Percentiles rank a stretch among this genome's conserved stretches.
phyloP scores from a whole-genome alignment of 2,888 invertebrate species.

The Pachycephus smyrnensis region DNA sequence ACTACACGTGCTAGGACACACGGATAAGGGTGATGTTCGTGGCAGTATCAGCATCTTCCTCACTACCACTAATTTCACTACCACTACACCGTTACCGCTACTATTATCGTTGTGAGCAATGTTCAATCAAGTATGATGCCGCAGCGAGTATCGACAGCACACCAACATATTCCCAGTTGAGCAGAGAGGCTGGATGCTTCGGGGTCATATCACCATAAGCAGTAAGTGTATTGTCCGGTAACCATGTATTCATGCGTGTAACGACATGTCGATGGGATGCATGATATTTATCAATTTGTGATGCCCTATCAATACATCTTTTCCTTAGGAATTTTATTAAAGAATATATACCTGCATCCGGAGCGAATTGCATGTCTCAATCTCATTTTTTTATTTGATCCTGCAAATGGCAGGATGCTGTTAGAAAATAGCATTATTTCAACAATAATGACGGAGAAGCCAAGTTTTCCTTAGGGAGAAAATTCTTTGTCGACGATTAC shows the following conservation, averaged over 20 bases:
- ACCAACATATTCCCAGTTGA: neutral
- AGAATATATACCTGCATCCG: neutral
- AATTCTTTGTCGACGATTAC: neutral
- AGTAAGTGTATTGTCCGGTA: neutral
- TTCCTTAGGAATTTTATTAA: neutral
- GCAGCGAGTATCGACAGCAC: neutral
- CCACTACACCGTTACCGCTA: neutral
- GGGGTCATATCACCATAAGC: neutral
- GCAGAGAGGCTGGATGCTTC: neutral
- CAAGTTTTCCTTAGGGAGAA: neutral
- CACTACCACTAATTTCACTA: neutral
- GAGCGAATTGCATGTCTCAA: neutral
- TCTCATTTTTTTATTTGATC: neutral
- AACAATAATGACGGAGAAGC: neutral
- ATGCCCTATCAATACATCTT: neutral
- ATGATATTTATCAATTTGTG: neutral
- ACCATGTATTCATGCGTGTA: neutral
- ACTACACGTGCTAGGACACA: constrained; percentile 12
- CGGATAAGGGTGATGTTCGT: neutral
- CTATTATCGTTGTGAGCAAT: neutral
- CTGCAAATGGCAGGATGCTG: neutral
- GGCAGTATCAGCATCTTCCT: neutral
- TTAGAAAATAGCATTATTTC: neutral
- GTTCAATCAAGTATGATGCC: neutral
- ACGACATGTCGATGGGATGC: neutral